A percentile compares a stretch with the other conserved stretches of the same genome.
Evolutionary conservation across 2,888 invertebrate genomes (phyloP).

Genomic region (Sylvicola cinctus): DNA sequence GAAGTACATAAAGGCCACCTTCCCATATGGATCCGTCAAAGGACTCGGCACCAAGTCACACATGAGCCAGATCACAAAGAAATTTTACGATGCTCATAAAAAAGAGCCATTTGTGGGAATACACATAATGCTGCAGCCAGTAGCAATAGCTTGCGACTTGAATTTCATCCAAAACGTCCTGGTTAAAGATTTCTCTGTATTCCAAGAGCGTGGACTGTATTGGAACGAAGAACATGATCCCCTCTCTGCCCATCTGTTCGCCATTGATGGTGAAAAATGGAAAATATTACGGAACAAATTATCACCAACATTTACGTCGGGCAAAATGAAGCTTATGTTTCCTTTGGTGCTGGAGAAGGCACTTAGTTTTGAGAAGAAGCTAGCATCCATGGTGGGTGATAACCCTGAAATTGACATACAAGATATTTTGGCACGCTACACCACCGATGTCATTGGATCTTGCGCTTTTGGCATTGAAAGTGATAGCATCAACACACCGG

Average conservation of each 20-base stretch:
- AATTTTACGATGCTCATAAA: background rate
- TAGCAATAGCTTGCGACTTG: conserved; percentile 1
- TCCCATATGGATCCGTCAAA: background rate
- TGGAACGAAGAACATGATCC: conserved; percentile 18
- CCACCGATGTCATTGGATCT: conserved; percentile 28
- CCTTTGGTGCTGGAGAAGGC: background rate
- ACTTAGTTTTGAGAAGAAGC: conserved; percentile 2
- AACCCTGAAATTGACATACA: conserved; percentile 21
- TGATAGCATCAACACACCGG: conserved; percentile 22
- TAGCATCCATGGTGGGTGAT: conserved; percentile 2
- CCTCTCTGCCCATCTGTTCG: conserved; percentile 21
- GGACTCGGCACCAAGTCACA: background rate
- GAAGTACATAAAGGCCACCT: no score
- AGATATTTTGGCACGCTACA: conserved; percentile 24
- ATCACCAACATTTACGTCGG: conserved; percentile 14
- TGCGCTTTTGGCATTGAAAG: conserved; percentile 29
- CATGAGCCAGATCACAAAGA: background rate
- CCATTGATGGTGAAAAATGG: conserved; percentile 24
- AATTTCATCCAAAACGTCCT: conserved; percentile 3
- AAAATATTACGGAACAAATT: conserved; percentile 16
- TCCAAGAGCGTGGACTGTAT: conserved; percentile 9
- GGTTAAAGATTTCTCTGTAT: conserved; percentile 7
- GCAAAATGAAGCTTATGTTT: conserved; percentile 8
- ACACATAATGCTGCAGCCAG: background rate
- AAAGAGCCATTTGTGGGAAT: background rate